Evolutionary conservation across 2,888 invertebrate species (phyloP), one percentile per base, ranked within the genome.

Genomic region (Alviniconcha strummeri): DNA sequence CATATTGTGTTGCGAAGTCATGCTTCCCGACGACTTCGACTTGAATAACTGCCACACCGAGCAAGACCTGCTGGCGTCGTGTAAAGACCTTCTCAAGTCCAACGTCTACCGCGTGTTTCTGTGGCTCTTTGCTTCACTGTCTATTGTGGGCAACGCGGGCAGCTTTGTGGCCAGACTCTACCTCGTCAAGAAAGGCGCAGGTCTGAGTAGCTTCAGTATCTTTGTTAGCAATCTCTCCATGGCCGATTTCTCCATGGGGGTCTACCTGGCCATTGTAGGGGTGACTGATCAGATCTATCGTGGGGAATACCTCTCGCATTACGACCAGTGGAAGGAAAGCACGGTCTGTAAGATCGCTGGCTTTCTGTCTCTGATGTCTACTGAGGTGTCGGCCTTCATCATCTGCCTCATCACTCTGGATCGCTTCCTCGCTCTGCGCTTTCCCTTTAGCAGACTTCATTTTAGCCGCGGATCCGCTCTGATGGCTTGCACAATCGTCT

Each of bases 391-490:
- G 0, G 95, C 95, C 3, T 91, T 95, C 85, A 94, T 95, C 80
- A 93, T 96, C 15, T 94, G 95, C 0, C 88, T 96, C 85, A 95
- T 96, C 83, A 96, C 96, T 1, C 94, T 95, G 93, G 96, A 96
- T 91, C 94, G 96, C 15, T 94, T 95, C 88, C 94, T 95, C 86
- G 95, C 95, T 0, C 95, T 96, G 67, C 95, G 95, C n/a, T 94
- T 95, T 86, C 95, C 96, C n/a, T 92, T 96, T 78, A 94, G 85
- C 56, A 81, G 82, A 36, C 60, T 86, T 17, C 84, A 84, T 11
- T 89, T 93, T 60, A 89, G 88, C 9, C 76, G 86, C 8, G 86
- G 86, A 19, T 87, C 83, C 5, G 89, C 91, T 4, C 86, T 90
- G 19, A 82, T 86, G 77, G 82, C 89, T 1, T 89, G 90, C 13